Conservation (phyloP, 2,888 invertebrate species). For the Miltochrista miniata region DNA sequence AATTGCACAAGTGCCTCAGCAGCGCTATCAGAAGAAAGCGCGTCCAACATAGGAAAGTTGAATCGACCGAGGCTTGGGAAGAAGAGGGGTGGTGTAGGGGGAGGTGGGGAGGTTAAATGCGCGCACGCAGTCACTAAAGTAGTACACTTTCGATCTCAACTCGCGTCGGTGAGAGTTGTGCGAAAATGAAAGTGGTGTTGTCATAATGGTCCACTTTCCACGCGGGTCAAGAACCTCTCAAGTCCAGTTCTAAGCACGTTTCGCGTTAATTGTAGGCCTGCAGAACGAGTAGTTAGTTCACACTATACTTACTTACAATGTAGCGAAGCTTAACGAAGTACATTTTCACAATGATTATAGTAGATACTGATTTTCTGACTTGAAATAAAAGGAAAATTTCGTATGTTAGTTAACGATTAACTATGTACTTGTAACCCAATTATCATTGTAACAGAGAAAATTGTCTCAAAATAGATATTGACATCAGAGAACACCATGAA, state of each 20-base stretch:
- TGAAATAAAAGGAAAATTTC: too few species aligned
- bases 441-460: too few species aligned
- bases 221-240: slow-evolving; percentile 72
- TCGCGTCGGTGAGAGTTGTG: slow-evolving; percentile 81
- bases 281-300: slow-evolving; percentile 17
- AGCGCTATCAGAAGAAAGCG: slow-evolving; percentile 75
- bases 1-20: slow-evolving; percentile 72
- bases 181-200: slow-evolving; percentile 85
- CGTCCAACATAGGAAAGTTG: slow-evolving; percentile 76
- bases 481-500: too few species aligned
- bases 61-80: slow-evolving; percentile 37
- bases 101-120: slow-evolving; percentile 51
- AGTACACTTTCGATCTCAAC: slow-evolving; percentile 82
- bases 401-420: too few species aligned
- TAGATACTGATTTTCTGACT: too few species aligned
- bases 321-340: slow-evolving; percentile 7
- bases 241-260: slow-evolving; percentile 59
- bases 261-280: slow-evolving; percentile 60
- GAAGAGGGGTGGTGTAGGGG: slow-evolving; percentile 18
- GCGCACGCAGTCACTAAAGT: slow-evolving; percentile 78
- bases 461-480: too few species aligned
- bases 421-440: too few species aligned
- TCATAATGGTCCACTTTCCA: slow-evolving; percentile 82
- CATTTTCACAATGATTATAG: too few species aligned
- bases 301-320: slow-evolving; percentile 1